These are phyloP conservation scores for Muricea muricata DNA, from an alignment of 92 coral and sea anemone species.

Conservation along the genomic window DNA sequence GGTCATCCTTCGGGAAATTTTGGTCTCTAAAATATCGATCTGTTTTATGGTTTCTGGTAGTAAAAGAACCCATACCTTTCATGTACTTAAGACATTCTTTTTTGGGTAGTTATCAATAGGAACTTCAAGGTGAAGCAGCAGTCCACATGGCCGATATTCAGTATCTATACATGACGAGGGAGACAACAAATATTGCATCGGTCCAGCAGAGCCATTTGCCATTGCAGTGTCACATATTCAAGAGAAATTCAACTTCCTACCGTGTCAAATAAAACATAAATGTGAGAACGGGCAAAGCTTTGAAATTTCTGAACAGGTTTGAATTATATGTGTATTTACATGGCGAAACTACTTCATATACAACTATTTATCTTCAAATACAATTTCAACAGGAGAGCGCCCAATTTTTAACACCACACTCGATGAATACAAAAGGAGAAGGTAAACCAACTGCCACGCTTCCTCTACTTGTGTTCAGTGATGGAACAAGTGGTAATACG, in stretches of 20 bases:
- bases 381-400: not conserved
- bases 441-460: no score
- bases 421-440: not conserved
- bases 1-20: no score
- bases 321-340: no score
- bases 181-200: not conserved
- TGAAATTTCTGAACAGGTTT: slow-evolving; percentile 28
- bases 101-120: not conserved
- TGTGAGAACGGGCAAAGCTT: not conserved
- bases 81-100: no score
- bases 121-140: not conserved
- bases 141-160: not conserved
- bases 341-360: no score
- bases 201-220: not conserved
- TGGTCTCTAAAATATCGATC: no score
- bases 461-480: no score
- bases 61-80: no score
- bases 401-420: not conserved
- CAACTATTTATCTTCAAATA: no score
- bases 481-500: not conserved
- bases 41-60: no score
- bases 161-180: not conserved
- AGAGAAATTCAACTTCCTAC: not conserved
- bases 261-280: not conserved
- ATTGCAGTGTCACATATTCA: not conserved